Base-by-base conservation (phyloP, 2,113 vertebrate genomes). In the Dicerorhinus sumatrensis region DNA sequence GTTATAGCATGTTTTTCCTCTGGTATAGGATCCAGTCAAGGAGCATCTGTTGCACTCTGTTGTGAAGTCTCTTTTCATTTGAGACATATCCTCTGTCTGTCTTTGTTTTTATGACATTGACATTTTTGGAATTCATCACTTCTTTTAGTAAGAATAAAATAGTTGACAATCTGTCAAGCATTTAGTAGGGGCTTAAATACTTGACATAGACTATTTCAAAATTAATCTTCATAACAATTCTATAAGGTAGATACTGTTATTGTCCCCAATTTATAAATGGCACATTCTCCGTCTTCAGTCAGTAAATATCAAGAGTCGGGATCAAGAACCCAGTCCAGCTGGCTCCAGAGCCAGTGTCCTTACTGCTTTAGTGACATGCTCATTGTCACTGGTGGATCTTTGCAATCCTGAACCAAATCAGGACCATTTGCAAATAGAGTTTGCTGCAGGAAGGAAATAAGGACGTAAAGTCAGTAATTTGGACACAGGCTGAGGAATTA, bases 121-220 rank as follows among this genome's bases (percentile, higher is more conserved):
- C 36, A 31, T 54, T 72, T 96, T 96, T 13, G 10, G 42, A 70
- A 54, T 94, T 92, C 17, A 29, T 88, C 73, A 82, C 63, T 77
- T 92, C 42, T 96, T 93, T 88, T 70, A 69, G 62, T 86, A 65
- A 89, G 33, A 91, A 67, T 69, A 82, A 80, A 93, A 70, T 80
- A 73, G 39, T 83, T 82, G 65, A n/a, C 48, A 31, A 77, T 29
- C 29, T 42, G n/a, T 82, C 48, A 70, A 69, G 46, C 33, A 20
- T 46, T 82, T 75, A 25, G 29, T 46, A 54, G 69, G 73, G 54
- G n/a, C 65, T 91, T 56, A 90, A 87, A 33, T 58, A 65, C 27
- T 85, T 48, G 36, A 70, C 10, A 25, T 48, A 60, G 39, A 89
- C 58, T 69, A 25, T 79, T 93, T 80, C 36, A 89, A 54, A 54